Evolutionary conservation across 2,888 invertebrate species (phyloP).

Genomic region (Chymomyza amoena): DNA sequence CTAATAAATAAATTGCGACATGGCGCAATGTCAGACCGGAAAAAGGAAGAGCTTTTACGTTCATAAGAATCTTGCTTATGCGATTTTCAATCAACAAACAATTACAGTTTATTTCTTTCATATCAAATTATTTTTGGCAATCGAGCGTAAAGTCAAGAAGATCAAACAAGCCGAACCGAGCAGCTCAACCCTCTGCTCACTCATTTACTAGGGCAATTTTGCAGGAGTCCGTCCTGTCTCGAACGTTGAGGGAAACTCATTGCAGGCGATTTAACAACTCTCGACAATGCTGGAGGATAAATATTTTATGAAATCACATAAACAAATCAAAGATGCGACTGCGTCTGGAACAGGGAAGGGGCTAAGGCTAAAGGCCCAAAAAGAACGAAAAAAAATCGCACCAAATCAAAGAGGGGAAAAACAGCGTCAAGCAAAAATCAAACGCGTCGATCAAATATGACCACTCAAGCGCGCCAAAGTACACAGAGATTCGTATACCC

Average conservation of each 20-base stretch:
- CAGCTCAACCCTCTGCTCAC: not conserved
- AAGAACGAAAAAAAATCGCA: slow-evolving; percentile 19
- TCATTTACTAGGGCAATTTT: not conserved
- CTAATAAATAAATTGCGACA: slow-evolving; percentile 36
- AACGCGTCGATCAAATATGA: slow-evolving; percentile 69
- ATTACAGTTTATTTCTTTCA: slow-evolving; percentile 70
- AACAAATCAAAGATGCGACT: slow-evolving; percentile 67
- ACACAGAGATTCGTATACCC: slow-evolving; percentile 25
- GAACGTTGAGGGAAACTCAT: slow-evolving; percentile 65
- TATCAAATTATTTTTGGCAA: slow-evolving; percentile 74
- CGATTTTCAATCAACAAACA: slow-evolving; percentile 72
- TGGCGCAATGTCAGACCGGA: not conserved
- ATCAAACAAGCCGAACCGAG: slow-evolving; percentile 50
- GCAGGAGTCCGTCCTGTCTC: not conserved
- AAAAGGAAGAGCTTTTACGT: not conserved
- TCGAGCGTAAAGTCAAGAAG: slow-evolving; percentile 69
- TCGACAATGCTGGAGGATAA: slow-evolving; percentile 69
- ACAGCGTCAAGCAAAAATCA: slow-evolving; percentile 37
- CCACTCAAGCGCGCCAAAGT: slow-evolving; percentile 68
- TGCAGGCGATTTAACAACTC: slow-evolving; percentile 76
- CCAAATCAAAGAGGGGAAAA: slow-evolving; percentile 15
- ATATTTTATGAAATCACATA: slow-evolving; percentile 75
- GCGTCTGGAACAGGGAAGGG: not conserved
- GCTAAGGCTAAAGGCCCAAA: slow-evolving; percentile 56
- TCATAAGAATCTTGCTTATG: slow-evolving; percentile 8